Evolutionary conservation across 2,113 vertebrate species (phyloP).

Genomic region (Hippocampus zosterae): DNA sequence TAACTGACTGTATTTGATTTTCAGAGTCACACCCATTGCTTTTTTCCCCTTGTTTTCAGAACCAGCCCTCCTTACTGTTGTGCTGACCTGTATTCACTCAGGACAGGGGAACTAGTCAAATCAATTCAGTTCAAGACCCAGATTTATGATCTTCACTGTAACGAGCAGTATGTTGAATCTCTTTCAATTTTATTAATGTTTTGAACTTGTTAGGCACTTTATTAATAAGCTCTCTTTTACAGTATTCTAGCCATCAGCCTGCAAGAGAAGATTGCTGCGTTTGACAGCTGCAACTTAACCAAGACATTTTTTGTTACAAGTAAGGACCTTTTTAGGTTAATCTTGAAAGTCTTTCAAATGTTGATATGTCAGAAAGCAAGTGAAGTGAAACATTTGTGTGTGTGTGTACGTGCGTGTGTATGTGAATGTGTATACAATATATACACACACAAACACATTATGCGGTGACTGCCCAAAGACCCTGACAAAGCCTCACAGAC

Average conservation of each 20-base stretch:
- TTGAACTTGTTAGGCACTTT: neutral
- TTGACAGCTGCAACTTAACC: constrained; percentile 97
- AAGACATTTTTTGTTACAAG: constrained; percentile 99
- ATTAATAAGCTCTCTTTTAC: constrained; percentile 31
- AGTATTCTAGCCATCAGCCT: constrained; percentile 94
- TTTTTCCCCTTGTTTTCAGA: constrained; percentile 59
- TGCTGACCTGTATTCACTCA: constrained; percentile 90
- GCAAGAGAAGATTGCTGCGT: constrained; percentile 97
- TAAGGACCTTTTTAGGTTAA: constrained; percentile 56
- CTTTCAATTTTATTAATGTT: neutral
- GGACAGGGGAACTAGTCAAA: constrained; percentile 95
- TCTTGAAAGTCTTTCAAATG: neutral
- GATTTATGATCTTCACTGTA: constrained; percentile 95
- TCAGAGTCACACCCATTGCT: neutral
- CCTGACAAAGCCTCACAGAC: too few species aligned
- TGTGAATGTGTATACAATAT: too few species aligned
- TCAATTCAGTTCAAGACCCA: constrained; percentile 98
- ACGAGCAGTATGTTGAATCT: constrained; percentile 80
- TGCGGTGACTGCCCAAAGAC: too few species aligned
- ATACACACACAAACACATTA: too few species aligned
- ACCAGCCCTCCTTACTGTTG: constrained; percentile 93
- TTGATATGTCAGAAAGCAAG: neutral
- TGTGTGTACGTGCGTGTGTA: too few species aligned
- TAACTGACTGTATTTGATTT: constrained; percentile 5
- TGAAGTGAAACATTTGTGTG: too few species aligned